Evolutionary conservation across 2,797 vertebrate species (phyloP), one percentile per base, ranked within the genome.

Genomic region (Rachycentron canadum): DNA sequence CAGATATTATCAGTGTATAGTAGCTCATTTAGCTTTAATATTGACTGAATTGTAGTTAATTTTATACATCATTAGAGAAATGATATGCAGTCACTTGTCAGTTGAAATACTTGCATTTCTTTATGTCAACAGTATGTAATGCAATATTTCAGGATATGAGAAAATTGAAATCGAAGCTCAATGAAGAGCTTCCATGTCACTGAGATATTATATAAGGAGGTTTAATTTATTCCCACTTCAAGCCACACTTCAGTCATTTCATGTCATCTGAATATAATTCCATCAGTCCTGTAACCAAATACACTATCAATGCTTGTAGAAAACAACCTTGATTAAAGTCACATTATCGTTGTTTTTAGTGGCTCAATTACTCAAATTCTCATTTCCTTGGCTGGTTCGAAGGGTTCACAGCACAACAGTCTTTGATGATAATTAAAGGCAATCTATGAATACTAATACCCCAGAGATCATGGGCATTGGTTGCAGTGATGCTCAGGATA

Each of bases 361-460:
- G 14, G 30, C 32, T 71, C 65, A 76, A 49, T 73, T 45, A 74
- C 53, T 73, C 64, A 66, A 81, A 75, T 60, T 49, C 19, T 21
- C 30, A 23, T 73, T 81, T 57, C 50, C 57, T 55, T 72, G 49
- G 41, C 56, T 30, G 26, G 19, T 68, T 78, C 40, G 58, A 69
- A 61, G 52, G 64, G 32, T 65, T 77, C 34, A 61, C 6, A 64
- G 66, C 63, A 77, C 68, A 81, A 78, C 70, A 75, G 26, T 41
- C 64, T 78, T 64, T 73, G 69, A 75, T 69, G 68, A 56, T 69
- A 73, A 90, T 92, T 86, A 88, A 87, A 86, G 72, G 38, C 50
- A 66, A 75, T 78, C 43, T 62, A 69, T 88, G 86, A 89, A 88
- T 80, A 79, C 60, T 86, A 75, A 91, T 69, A 40, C 55, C 50